phyloP scores from a whole-genome alignment of 2,797 vertebrate genomes.

The Urophycis tenuis region DNA sequence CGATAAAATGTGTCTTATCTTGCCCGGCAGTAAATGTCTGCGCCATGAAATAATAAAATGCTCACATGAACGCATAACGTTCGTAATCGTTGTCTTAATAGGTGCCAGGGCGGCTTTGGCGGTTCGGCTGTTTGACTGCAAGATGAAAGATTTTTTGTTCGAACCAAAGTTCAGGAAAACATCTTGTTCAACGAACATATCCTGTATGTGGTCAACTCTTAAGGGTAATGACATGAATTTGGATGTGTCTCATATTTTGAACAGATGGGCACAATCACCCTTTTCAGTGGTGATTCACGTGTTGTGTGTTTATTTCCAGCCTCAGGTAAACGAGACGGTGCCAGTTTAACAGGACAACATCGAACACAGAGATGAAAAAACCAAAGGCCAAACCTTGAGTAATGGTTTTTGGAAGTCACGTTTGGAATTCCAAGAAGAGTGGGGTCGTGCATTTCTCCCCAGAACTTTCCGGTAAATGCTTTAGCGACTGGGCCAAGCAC shows the following conservation, averaged over 20 bases:
- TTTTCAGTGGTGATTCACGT: not conserved
- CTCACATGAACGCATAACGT: not conserved
- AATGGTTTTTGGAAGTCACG: conserved; percentile 16
- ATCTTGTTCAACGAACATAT: no score
- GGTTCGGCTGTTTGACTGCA: not conserved
- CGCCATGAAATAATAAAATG: not conserved
- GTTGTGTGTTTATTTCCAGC: not conserved
- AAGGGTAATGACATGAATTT: not conserved
- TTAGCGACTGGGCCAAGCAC: not conserved
- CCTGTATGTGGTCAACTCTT: no score
- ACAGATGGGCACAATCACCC: not conserved
- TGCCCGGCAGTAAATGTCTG: not conserved
- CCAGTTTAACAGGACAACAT: not conserved
- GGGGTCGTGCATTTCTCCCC: conserved; percentile 9
- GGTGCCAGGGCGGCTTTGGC: not conserved
- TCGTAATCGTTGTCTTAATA: not conserved
- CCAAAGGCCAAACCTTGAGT: not conserved
- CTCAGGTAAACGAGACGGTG: not conserved
- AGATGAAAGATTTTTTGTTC: not conserved
- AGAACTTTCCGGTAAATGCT: conserved; percentile 8
- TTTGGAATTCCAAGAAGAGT: conserved; percentile 1
- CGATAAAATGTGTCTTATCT: not conserved
- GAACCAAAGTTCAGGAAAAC: not conserved
- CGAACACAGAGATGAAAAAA: not conserved
- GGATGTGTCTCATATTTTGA: not conserved